A percentile compares a stretch with the other conserved stretches of the same genome.
phyloP scores from a whole-genome alignment of 2,888 invertebrate genomes.

The Malthinus seriepunctatus region DNA sequence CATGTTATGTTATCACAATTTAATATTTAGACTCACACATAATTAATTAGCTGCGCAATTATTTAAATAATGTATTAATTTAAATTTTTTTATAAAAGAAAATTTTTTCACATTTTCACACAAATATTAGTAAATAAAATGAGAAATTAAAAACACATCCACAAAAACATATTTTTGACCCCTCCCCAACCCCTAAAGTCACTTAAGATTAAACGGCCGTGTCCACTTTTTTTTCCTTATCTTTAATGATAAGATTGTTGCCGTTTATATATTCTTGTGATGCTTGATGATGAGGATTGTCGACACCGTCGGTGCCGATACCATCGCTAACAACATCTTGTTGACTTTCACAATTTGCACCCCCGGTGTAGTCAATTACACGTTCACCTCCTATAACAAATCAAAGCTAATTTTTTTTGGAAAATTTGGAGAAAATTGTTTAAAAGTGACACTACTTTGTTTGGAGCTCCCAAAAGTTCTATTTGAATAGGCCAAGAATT shows the following conservation, averaged over 20 bases:
- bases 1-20: slow-evolving; percentile 5
- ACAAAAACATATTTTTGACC: slow-evolving; percentile 10
- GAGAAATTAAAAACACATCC: slow-evolving; percentile 23
- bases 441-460: not conserved
- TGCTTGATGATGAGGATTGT: slow-evolving; percentile 58
- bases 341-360: slow-evolving; percentile 33
- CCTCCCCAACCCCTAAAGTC: not conserved
- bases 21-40: slow-evolving; percentile 6
- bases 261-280: slow-evolving; percentile 64
- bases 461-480: too few relatives aligned
- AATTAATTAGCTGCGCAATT: not conserved
- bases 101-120: slow-evolving; percentile 6
- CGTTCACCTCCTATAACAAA: slow-evolving; percentile 55
- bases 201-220: slow-evolving; percentile 58
- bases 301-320: slow-evolving; percentile 50
- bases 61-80: too few relatives aligned
- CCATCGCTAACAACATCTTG: slow-evolving; percentile 32
- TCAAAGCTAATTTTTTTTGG: slow-evolving; percentile 43
- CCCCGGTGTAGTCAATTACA: slow-evolving; percentile 54
- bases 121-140: slow-evolving; percentile 16
- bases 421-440: slow-evolving; percentile 3
- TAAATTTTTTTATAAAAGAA: too few relatives aligned
- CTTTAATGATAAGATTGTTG: slow-evolving; percentile 59
- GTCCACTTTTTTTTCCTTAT: slow-evolving; percentile 62
- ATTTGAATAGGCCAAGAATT: slow-evolving; percentile 25